phyloP scores from a whole-genome alignment of 1,140 invertebrate species.

The Drosophila yakuba region DNA sequence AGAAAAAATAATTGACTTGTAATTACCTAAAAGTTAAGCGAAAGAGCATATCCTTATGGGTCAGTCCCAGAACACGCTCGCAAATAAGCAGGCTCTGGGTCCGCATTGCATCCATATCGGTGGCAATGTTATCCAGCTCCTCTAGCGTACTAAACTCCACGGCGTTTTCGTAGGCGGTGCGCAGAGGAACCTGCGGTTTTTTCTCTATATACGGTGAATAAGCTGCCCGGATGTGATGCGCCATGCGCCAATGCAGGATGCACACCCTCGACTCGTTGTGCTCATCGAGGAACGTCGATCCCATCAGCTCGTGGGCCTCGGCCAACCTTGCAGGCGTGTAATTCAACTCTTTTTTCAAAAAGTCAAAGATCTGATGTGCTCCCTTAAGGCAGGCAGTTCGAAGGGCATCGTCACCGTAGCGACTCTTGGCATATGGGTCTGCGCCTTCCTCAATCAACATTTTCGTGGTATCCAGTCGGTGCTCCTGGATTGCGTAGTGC shows the following conservation, averaged over 20 bases:
- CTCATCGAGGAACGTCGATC: slow-evolving; percentile 92
- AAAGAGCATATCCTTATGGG: slow-evolving; percentile 95
- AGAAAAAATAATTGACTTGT: too few species aligned
- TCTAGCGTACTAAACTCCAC: slow-evolving; percentile 89
- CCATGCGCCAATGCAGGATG: slow-evolving; percentile 89
- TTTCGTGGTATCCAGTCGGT: slow-evolving; percentile 93
- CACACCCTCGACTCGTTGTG: slow-evolving; percentile 90
- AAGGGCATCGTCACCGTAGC: slow-evolving; percentile 95
- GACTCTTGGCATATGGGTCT: slow-evolving; percentile 90
- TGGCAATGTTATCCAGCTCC: slow-evolving; percentile 89
- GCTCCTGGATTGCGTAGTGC: slow-evolving; percentile 97
- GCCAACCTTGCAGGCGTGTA: slow-evolving; percentile 90
- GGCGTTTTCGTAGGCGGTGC: slow-evolving; percentile 88
- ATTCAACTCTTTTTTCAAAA: slow-evolving; percentile 88
- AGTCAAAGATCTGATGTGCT: slow-evolving; percentile 92
- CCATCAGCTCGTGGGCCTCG: slow-evolving; percentile 92
- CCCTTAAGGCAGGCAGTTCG: slow-evolving; percentile 96
- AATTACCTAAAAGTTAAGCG: slow-evolving; percentile 85
- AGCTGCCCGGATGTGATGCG: slow-evolving; percentile 86
- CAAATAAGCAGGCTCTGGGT: slow-evolving; percentile 93
- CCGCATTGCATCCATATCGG: slow-evolving; percentile 92
- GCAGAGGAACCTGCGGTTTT: slow-evolving; percentile 86
- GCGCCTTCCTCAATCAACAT: slow-evolving; percentile 92
- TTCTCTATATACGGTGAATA: slow-evolving; percentile 85
- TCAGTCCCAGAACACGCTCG: slow-evolving; percentile 91